Evolutionary conservation across 2,113 vertebrate species (phyloP).

Genomic region (Lasiurus borealis): DNA sequence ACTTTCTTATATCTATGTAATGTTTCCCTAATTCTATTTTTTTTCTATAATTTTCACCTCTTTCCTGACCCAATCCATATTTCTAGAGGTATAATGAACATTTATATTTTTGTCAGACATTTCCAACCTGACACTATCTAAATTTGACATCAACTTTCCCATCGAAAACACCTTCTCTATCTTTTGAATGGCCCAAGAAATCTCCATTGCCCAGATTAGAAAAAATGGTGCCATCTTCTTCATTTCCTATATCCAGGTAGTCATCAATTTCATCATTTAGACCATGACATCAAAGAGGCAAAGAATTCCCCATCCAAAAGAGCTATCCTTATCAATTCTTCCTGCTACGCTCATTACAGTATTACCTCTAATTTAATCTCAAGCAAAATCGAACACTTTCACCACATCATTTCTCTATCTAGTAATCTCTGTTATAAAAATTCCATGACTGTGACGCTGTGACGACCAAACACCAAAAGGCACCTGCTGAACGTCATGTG

Average conservation of each 20-base stretch:
- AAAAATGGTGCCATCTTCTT: not conserved
- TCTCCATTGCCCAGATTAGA: not conserved
- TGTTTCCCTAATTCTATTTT: constrained; percentile 15
- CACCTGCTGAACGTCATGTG: too few species aligned
- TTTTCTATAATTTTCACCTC: constrained; percentile 41
- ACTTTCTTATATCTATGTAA: not conserved
- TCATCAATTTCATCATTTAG: constrained; percentile 12
- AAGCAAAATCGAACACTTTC: constrained; percentile 40
- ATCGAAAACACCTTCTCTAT: constrained; percentile 21
- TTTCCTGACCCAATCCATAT: not conserved
- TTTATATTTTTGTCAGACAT: constrained; percentile 44
- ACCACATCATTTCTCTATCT: not conserved
- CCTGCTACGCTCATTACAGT: not conserved
- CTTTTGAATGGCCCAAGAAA: constrained; percentile 40
- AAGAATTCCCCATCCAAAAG: constrained; percentile 34
- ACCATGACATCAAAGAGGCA: not conserved
- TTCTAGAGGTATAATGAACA: not conserved
- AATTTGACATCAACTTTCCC: constrained; percentile 7
- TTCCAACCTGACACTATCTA: constrained; percentile 33
- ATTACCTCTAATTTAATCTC: not conserved
- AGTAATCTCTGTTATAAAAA: constrained; percentile 3
- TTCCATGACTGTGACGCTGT: too few species aligned
- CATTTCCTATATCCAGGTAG: not conserved
- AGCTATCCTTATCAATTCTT: constrained; percentile 7
- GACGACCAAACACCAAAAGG: too few species aligned